Base-by-base conservation (phyloP, 2,888 invertebrate species). In the Branchellion lobata region DNA sequence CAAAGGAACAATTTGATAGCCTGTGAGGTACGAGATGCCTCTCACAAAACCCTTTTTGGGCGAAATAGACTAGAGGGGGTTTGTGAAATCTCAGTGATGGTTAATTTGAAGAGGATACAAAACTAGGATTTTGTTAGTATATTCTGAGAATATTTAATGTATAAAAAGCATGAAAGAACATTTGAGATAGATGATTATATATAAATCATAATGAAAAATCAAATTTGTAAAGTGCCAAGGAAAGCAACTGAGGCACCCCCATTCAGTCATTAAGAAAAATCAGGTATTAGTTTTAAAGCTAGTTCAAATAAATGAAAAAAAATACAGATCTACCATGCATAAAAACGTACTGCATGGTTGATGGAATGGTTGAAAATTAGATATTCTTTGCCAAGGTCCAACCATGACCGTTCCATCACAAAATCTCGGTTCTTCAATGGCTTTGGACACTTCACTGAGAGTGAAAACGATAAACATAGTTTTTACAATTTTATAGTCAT, bases 381-480 rank as follows among this genome's bases (percentile, higher is more conserved):
- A 89, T 93, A 94, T 88, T 95, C 94, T 81, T 91, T 88, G 40
- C 93, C 94, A 71, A 92, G 92, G 87, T 94, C 94, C 83, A 95
- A 89, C 95, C 95, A 95, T 24, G 94, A 95, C 83, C 95, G 90
- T 90, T 94, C 94, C 84, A 94, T 90, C 77, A 96, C 93, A 89
- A 95, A 95, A 89, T 96, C 95, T 82, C 95, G 90, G 88, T 94
- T 94, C 89, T 93, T 93, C 86, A 94, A 90, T 1, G 94, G 94
- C 34, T 93, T 91, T 57, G 94, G 94, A 85, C 94, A 93, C 77
- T 93, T 92, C 90, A 94, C 94, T 94, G 89, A 27, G 2, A 68
- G 33, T 57, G n/a, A 33, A 3, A 31, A 14, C 5, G 21, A 11
- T 65, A 3, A 65, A 65, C 8, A 65, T 27, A 65, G 29, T 65